Evolutionary conservation across 2,888 invertebrate genomes (phyloP), one percentile per base, ranked within the genome.

Genomic region (Ypsolopha sequella): DNA sequence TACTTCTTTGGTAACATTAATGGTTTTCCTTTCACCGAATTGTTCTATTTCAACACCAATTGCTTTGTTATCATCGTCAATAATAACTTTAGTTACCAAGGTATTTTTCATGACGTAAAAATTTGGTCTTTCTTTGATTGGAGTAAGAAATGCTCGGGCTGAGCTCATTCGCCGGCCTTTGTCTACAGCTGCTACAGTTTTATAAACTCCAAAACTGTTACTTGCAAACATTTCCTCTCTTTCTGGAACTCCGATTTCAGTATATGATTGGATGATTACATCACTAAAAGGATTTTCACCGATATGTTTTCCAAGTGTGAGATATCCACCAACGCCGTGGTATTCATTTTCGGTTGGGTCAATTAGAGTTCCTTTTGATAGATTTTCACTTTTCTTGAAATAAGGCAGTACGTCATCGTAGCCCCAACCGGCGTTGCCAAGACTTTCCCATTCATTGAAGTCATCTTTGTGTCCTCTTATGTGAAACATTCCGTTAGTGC

Each of bases 181-280:
- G n/a, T 90, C 73, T 3, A 89, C 85, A 0, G 92, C 91, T 7
- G 91, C 91, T 62, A 93, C 93, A 0, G 92, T 91, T 55, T 93
- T 90, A 90, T 92, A 92, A 60, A 92, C 93, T 0, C 94, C 94
- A 0, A 91, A 88, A 64, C 93, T 93, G 54, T 92, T 92, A 2
- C 93, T 77, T 2, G 10, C 6, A 39, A 39, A 39, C 9, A 39
- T 39, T 9, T 39, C 93, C 0, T 92, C 77, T 63, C 92, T 44
- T 38, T 51, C 92, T 52, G 89, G 89, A 65, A 93, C 73, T 0
- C 81, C 81, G 55, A 75, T 59, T 55, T 75, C 71, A 49, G 65
- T 59, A 7, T 76, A 79, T 3, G 77, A 70, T 13, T 62, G 52
- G 10, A 72, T 46, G 49, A 68, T 45, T 6, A 54, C 34, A 36